Conservation (phyloP, 2,888 invertebrate species). For the Bimastos eiseni region DNA sequence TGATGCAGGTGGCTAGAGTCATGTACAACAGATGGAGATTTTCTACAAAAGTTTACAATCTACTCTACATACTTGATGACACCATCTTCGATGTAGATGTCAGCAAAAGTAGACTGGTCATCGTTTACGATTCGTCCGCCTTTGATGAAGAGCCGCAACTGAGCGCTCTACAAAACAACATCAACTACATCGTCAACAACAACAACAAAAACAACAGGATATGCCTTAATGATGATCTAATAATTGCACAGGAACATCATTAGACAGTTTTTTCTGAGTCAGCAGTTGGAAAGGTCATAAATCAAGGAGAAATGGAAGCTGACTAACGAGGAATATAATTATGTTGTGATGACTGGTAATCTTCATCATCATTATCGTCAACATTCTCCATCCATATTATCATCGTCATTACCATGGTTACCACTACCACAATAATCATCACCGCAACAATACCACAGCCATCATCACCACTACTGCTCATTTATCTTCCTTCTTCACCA, state of each 20-base stretch:
- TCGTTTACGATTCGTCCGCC: conserved; percentile 95
- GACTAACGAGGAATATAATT: too few relatives aligned
- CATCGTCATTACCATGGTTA: too few relatives aligned
- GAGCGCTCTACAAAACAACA: conserved; percentile 38
- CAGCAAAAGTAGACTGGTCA: conserved; percentile 82
- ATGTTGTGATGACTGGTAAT: neutral
- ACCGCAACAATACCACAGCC: too few relatives aligned
- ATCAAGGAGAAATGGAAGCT: neutral
- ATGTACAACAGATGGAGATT: neutral
- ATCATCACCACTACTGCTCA: neutral
- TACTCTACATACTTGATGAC: conserved; percentile 83
- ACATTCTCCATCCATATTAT: neutral
- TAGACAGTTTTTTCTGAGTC: neutral
- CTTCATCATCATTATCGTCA: neutral
- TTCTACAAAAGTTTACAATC: too few relatives aligned
- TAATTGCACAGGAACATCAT: neutral
- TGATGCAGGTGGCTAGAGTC: neutral
- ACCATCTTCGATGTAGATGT: conserved; percentile 96
- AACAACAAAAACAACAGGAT: neutral
- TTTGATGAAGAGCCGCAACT: conserved; percentile 75
- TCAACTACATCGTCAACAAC: neutral
- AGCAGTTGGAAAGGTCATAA: neutral
- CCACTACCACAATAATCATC: too few relatives aligned
- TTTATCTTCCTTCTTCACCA: neutral
- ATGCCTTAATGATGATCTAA: neutral